Percentiles rank a stretch among this genome's conserved stretches.
phyloP scores from a whole-genome alignment of 2,888 invertebrate species.

The Cinara cedri region DNA sequence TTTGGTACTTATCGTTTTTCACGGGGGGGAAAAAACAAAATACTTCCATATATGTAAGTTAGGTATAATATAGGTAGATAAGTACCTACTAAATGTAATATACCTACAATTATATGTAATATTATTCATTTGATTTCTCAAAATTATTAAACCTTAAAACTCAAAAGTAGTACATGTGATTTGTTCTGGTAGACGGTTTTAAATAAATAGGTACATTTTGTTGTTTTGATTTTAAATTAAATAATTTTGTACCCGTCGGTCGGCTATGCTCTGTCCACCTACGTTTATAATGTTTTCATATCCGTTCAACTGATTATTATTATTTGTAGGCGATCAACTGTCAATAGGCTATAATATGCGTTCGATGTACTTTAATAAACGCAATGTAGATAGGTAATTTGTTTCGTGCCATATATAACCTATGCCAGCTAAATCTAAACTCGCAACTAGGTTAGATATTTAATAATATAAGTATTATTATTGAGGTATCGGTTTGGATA shows the following conservation, averaged over 20 bases:
- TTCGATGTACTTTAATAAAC: neutral
- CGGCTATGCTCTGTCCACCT: neutral
- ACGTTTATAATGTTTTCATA: neutral
- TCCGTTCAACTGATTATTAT: neutral
- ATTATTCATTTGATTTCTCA: too few species aligned
- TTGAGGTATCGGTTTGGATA: constrained; percentile 28
- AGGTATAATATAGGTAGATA: too few species aligned
- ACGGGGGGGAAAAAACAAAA: neutral
- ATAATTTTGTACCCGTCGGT: neutral
- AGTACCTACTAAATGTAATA: neutral
- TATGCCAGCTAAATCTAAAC: constrained; percentile 16
- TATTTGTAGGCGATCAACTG: neutral
- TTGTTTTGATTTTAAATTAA: neutral
- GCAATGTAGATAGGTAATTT: neutral
- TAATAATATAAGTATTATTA: constrained; percentile 8
- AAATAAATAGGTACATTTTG: too few species aligned
- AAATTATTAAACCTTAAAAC: neutral
- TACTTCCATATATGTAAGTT: neutral
- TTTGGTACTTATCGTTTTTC: neutral
- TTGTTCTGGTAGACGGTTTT: too few species aligned
- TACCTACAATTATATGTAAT: too few species aligned
- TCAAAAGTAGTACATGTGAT: too few species aligned
- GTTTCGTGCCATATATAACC: neutral
- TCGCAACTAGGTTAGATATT: neutral
- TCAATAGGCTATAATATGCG: neutral